Evolutionary conservation across 2,797 vertebrate genomes (phyloP), one percentile per base, ranked within the genome.

Genomic region (Babyrousa celebensis): DNA sequence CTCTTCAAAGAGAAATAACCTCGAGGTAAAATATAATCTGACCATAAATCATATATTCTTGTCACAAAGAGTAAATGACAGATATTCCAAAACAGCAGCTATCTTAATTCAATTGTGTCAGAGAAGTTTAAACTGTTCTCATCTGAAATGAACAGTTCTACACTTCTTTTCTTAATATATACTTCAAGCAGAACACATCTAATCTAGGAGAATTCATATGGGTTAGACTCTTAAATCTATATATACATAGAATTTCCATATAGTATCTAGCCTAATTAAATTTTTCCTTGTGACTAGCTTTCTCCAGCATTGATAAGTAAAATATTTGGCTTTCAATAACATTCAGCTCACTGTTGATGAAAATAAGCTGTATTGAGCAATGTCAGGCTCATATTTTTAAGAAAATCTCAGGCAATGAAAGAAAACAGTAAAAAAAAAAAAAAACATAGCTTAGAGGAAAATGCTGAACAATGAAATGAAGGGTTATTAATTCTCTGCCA

Each of bases 391-490:
- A 71, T 43, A 58, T 32, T 63, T 93, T 63, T 18, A 90, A 92
- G 48, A 93, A 92, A 91, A 90, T 92, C 56, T 96, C 86, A 78
- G 23, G 54, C 14, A 0, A 88, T 74, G 12, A 54, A 88, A 6
- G 58, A 85, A 93, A 95, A 80, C 43, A 21, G 70, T 3, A 36
- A 36, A 36, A 89, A 82, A 75, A 1, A 71, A 96, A 96, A 63
- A 12, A 72, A 94, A 95, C 14, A 48, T 12, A 74, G 79, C 54
- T 95, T 85, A 83, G 85, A 92, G 70, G 32, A 83, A 70, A 96
- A 95, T 54, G 84, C 52, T 87, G 68, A 96, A 85, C 89, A 70
- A 65, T 72, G 18, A 97, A 96, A 97, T 89, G 60, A 60, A 92
- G 86, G 12, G 52, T 79, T 93, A 95, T 85, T 67, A 97, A 90